Percentiles rank a stretch among this genome's conserved stretches.
phyloP scores from a whole-genome alignment of 1,140 invertebrate species.

The Solenopsis invicta region DNA sequence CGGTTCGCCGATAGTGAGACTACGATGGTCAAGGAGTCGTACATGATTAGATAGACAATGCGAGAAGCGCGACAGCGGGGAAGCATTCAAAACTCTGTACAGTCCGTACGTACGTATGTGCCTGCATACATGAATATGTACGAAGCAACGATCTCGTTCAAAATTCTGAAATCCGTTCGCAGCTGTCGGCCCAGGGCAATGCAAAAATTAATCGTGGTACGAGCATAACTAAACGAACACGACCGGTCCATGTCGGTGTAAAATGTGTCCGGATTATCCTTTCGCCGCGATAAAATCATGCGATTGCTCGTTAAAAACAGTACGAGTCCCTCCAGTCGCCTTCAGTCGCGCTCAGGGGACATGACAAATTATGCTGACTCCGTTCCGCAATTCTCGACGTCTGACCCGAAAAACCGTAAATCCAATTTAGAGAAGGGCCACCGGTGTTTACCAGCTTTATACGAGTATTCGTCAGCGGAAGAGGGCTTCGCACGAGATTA shows the following conservation, averaged over 20 bases:
- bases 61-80: not conserved
- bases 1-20: conserved; percentile 31
- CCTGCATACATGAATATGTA: conserved; percentile 25
- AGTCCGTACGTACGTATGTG: not conserved
- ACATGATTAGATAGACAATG: conserved; percentile 49
- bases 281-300: conserved; percentile 20
- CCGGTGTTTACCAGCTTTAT: conserved; percentile 66
- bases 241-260: not conserved
- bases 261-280: conserved; percentile 31
- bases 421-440: conserved; percentile 68
- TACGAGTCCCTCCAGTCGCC: not conserved
- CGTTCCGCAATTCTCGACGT: conserved; percentile 46
- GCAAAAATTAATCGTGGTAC: conserved; percentile 42
- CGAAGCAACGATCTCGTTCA: not conserved
- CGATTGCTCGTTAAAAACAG: conserved; percentile 43
- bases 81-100: not conserved
- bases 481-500: conserved; percentile 63
- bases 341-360: not conserved
- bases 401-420: conserved; percentile 51
- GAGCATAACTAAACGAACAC: conserved; percentile 13
- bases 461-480: conserved; percentile 58
- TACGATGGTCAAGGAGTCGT: conserved; percentile 39
- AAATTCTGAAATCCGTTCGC: conserved; percentile 40
- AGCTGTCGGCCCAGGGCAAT: conserved; percentile 25
- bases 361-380: conserved; percentile 45